These are phyloP conservation scores for Cranoglanis bouderius DNA, from an alignment of 2,113 vertebrate species.

Conservation along the genomic window DNA sequence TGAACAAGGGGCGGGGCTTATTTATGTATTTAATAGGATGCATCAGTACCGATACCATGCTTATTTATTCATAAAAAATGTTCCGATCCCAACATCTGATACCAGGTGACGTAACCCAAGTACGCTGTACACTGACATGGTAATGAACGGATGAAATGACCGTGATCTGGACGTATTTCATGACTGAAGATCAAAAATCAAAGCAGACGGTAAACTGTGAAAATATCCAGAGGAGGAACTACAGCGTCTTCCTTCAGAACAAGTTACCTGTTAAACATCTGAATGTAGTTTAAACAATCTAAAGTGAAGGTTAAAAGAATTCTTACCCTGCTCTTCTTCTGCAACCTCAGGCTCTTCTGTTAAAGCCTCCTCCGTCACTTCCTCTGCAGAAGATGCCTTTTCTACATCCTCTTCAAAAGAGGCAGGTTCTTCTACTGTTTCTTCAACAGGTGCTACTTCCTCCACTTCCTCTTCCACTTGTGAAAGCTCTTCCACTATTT, in stretches of 20 bases:
- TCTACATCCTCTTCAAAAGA: neutral
- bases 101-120: too few species aligned
- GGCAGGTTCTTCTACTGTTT: conserved; percentile 49
- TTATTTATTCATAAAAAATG: too few species aligned
- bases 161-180: too few species aligned
- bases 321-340: conserved; percentile 10
- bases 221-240: neutral
- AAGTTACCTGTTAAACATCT: neutral
- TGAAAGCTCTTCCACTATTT: neutral
- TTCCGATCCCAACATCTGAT: too few species aligned
- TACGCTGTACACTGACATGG: too few species aligned
- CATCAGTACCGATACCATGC: too few species aligned
- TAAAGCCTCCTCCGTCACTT: conserved; percentile 26
- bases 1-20: too few species aligned
- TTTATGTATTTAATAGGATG: too few species aligned
- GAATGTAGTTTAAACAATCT: neutral
- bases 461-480: neutral
- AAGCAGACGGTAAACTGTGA: too few species aligned
- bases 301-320: neutral
- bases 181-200: too few species aligned
- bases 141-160: too few species aligned
- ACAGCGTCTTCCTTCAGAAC: neutral
- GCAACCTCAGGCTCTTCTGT: conserved; percentile 40
- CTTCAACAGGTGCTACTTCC: conserved; percentile 50
- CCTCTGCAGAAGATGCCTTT: conserved; percentile 9